A percentile compares a stretch with the other conserved stretches of the same genome.
These are phyloP conservation scores for Hyppa rectilinea DNA, from an alignment of 2,888 invertebrate species.

Conservation along the genomic window DNA sequence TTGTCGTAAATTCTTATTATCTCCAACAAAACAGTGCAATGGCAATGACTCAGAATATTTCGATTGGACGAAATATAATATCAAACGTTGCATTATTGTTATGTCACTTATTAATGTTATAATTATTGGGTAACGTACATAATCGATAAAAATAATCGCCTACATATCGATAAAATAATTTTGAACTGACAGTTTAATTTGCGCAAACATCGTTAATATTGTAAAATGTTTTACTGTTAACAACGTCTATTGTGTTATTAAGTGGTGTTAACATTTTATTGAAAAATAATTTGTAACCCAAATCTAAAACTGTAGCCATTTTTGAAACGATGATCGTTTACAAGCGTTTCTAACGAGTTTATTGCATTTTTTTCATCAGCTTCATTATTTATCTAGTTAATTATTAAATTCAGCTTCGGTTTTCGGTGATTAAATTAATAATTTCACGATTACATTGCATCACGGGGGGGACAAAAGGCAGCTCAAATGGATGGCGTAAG, in stretches of 20 bases:
- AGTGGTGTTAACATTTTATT: constrained; percentile 43
- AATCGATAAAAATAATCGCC: constrained; percentile 56
- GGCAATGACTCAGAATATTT: constrained; percentile 54
- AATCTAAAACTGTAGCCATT: constrained; percentile 28
- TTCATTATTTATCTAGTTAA: constrained; percentile 28
- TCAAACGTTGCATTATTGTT: constrained; percentile 61
- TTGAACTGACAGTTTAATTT: constrained; percentile 50
- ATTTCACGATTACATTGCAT: constrained; percentile 62
- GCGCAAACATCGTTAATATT: constrained; percentile 52
- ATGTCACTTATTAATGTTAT: constrained; percentile 62
- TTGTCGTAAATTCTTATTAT: constrained; percentile 65
- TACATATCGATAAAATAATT: constrained; percentile 52
- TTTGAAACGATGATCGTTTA: neutral
- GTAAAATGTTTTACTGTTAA: constrained; percentile 21
- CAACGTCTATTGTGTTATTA: constrained; percentile 30
- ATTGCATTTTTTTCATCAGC: constrained; percentile 17
- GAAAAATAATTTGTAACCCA: constrained; percentile 18
- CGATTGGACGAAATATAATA: constrained; percentile 54
- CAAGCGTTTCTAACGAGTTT: constrained; percentile 30
- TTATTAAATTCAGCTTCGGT: constrained; percentile 30
- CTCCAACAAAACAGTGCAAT: constrained; percentile 60
- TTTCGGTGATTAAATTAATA: constrained; percentile 48
- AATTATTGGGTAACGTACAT: constrained; percentile 59
- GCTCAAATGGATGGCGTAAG: constrained; percentile 63
- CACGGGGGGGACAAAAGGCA: constrained; percentile 56